phyloP scores from a whole-genome alignment of 2,888 invertebrate genomes.

The Tachina lurida region DNA sequence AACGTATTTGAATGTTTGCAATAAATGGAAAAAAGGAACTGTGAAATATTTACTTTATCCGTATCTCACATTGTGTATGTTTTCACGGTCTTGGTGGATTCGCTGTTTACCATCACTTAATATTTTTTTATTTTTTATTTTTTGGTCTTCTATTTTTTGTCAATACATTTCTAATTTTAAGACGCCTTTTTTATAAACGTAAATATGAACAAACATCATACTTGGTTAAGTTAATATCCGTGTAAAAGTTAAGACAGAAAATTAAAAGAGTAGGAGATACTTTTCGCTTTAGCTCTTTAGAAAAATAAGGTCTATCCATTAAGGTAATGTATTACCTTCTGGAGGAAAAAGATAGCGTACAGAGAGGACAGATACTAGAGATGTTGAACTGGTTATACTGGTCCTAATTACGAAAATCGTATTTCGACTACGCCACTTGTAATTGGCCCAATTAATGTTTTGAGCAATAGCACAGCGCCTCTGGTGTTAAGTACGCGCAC shows the following conservation, averaged over 20 bases:
- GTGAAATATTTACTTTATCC: slow-evolving; percentile 56
- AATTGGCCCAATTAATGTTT: too few species aligned
- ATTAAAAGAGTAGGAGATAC: slow-evolving; percentile 13
- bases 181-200: background rate
- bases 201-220: background rate
- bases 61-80: slow-evolving; percentile 4
- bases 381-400: too few species aligned
- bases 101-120: slow-evolving; percentile 18
- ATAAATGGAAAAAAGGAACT: slow-evolving; percentile 36
- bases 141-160: slow-evolving; percentile 9
- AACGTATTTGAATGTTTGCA: slow-evolving; percentile 45
- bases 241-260: slow-evolving; percentile 10
- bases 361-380: too few species aligned
- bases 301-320: rapidly evolving
- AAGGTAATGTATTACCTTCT: too few species aligned
- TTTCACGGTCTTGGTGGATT: slow-evolving; percentile 46
- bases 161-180: slow-evolving; percentile 58
- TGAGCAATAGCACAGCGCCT: too few species aligned
- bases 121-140: background rate
- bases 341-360: too few species aligned
- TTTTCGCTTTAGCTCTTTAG: background rate
- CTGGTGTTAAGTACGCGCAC: too few species aligned
- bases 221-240: slow-evolving; percentile 7
- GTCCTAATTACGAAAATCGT: too few species aligned
- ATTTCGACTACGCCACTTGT: too few species aligned